Percentiles rank a stretch among this genome's conserved stretches.
phyloP scores from a whole-genome alignment of 37 sponge, comb jelly and placozoan species.

The Eunapius fragilis region DNA sequence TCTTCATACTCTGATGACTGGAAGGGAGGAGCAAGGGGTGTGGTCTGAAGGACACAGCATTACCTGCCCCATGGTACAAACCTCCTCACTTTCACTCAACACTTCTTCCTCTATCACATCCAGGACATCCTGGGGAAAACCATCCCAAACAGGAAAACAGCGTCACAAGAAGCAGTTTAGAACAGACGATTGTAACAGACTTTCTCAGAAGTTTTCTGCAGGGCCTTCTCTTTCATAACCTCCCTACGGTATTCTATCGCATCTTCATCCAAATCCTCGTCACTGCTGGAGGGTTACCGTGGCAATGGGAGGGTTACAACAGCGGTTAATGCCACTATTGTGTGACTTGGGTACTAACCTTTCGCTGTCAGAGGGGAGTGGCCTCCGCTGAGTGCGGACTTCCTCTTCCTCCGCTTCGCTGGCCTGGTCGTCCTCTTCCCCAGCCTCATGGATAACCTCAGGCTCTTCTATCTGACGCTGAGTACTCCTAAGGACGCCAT shows the following conservation, averaged over 20 bases:
- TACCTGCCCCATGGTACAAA: neutral
- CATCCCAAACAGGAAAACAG: neutral
- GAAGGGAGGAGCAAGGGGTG: neutral
- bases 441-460: conserved; percentile 55
- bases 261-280: conserved; percentile 72
- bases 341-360: neutral
- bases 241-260: conserved; percentile 62
- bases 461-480: conserved; percentile 51
- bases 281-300: conserved; percentile 20
- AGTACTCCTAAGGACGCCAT: neutral
- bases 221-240: conserved; percentile 59
- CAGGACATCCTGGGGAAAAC: conserved; percentile 17
- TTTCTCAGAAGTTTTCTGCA: conserved; percentile 39
- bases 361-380: neutral
- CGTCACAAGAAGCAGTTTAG: neutral
- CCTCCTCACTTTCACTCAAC: conserved; percentile 61
- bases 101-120: conserved; percentile 77
- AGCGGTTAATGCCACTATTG: neutral
- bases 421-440: conserved; percentile 4
- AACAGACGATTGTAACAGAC: neutral
- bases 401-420: conserved; percentile 12
- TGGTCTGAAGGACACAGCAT: too few relatives aligned
- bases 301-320: too few relatives aligned
- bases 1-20: conserved; percentile 94
- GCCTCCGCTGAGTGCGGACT: conserved; percentile 4